phyloP scores from a whole-genome alignment of 2,797 vertebrate species.

The Pampus argenteus region DNA sequence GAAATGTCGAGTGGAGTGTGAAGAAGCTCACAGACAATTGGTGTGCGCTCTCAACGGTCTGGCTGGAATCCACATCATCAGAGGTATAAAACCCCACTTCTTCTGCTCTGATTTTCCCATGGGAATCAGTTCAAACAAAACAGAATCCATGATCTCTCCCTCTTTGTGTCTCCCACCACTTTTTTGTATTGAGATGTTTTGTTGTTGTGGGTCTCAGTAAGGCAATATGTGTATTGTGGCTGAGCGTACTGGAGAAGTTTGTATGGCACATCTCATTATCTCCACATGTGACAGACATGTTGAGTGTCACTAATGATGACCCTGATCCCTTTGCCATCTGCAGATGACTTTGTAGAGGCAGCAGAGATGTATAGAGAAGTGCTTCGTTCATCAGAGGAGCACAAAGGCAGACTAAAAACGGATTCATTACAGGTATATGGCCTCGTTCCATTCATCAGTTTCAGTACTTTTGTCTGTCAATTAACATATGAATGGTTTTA shows the following conservation, averaged over 20 bases:
- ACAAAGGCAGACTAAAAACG: conserved; percentile 96
- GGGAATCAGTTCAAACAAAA: conserved; percentile 69
- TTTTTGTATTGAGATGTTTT: conserved; percentile 35
- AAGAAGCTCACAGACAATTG: conserved; percentile 96
- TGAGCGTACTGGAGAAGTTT: background rate
- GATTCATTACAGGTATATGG: conserved; percentile 94
- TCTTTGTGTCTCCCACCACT: conserved; percentile 33
- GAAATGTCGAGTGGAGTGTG: conserved; percentile 97
- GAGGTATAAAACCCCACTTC: conserved; percentile 84
- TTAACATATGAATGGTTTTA: conserved; percentile 34
- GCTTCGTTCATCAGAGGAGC: conserved; percentile 97
- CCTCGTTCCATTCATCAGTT: conserved; percentile 5
- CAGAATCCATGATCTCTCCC: conserved; percentile 43
- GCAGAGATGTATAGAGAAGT: conserved; percentile 96
- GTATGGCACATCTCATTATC: conserved; percentile 41
- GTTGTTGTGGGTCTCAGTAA: conserved; percentile 19
- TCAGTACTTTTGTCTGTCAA: background rate
- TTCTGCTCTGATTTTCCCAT: conserved; percentile 69
- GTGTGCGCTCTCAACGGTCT: conserved; percentile 98
- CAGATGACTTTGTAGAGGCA: conserved; percentile 91
- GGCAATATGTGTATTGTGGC: conserved; percentile 1
- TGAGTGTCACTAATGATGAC: conserved; percentile 30
- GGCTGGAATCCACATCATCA: conserved; percentile 98
- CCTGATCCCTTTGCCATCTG: conserved; percentile 25
- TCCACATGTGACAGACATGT: conserved; percentile 3